Evolutionary conservation across 2,113 vertebrate species (phyloP).

Genomic region (Cichladusa arquata): DNA sequence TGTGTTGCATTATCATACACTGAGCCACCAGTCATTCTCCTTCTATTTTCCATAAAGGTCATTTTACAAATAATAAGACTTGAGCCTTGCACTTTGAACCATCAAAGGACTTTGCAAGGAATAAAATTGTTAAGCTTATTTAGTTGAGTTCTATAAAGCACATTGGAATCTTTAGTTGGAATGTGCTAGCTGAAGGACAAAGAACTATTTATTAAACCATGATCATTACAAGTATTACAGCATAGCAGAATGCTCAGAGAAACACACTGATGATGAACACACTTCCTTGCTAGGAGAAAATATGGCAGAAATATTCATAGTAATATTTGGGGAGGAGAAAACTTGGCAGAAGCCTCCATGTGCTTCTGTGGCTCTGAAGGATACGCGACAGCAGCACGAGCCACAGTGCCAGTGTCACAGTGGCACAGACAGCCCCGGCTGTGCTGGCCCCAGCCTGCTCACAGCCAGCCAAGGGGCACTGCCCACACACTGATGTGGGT

Average conservation of each 20-base stretch:
- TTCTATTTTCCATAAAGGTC: constrained; percentile 32
- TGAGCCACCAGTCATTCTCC: neutral
- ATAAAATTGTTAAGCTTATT: neutral
- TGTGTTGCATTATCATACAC: neutral
- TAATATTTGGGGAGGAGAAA: neutral
- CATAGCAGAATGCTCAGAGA: neutral
- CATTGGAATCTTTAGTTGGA: neutral
- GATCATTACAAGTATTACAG: neutral
- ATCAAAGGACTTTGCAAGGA: constrained; percentile 5
- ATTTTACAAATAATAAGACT: constrained; percentile 35
- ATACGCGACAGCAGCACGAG: accelerated
- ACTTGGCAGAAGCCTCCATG: neutral
- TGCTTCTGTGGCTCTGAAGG: neutral
- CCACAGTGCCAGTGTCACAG: accelerated
- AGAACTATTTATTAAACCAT: neutral
- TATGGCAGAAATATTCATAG: neutral
- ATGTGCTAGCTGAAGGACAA: neutral
- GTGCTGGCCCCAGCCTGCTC: neutral
- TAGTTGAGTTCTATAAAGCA: neutral
- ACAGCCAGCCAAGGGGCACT: neutral
- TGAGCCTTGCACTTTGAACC: constrained; percentile 6
- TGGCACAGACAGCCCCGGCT: neutral
- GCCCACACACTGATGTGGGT: neutral
- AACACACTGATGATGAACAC: neutral
- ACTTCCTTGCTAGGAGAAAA: neutral